phyloP scores from a whole-genome alignment of 2,113 vertebrate genomes.

The Furnarius figulus region DNA sequence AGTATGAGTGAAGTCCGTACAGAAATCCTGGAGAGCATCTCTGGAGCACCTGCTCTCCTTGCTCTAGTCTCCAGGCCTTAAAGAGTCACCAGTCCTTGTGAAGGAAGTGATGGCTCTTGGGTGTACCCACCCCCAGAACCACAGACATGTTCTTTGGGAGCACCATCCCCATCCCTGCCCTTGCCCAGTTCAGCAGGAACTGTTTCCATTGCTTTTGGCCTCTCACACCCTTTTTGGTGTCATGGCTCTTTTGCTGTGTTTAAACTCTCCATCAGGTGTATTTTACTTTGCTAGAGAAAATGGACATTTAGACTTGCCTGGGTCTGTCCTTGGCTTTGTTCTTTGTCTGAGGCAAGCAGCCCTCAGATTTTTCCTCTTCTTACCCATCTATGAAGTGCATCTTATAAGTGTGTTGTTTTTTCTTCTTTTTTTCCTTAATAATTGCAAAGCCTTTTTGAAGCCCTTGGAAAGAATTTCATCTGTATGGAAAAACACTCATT shows the following conservation, averaged over 20 bases:
- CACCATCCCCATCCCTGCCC: background rate
- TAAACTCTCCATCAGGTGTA: background rate
- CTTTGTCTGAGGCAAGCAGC: background rate
- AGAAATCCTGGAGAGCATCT: background rate
- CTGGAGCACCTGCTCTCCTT: background rate
- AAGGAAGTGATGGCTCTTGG: background rate
- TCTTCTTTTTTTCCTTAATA: background rate
- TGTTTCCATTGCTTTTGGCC: background rate
- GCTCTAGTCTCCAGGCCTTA: background rate
- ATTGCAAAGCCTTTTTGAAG: background rate
- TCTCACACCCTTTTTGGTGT: background rate
- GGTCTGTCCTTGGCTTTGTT: background rate
- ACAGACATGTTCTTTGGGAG: accelerated
- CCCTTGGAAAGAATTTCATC: background rate
- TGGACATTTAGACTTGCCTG: background rate
- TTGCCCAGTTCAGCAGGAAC: background rate
- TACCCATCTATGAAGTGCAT: background rate
- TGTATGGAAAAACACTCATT: background rate
- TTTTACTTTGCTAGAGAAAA: background rate
- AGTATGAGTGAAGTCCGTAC: background rate
- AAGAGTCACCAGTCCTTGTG: background rate
- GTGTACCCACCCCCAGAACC: accelerated
- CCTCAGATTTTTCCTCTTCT: background rate
- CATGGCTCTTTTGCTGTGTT: background rate
- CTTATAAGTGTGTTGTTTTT: background rate